Conservation (phyloP, 1,140 invertebrate species). For the Calephelis nemesis region DNA sequence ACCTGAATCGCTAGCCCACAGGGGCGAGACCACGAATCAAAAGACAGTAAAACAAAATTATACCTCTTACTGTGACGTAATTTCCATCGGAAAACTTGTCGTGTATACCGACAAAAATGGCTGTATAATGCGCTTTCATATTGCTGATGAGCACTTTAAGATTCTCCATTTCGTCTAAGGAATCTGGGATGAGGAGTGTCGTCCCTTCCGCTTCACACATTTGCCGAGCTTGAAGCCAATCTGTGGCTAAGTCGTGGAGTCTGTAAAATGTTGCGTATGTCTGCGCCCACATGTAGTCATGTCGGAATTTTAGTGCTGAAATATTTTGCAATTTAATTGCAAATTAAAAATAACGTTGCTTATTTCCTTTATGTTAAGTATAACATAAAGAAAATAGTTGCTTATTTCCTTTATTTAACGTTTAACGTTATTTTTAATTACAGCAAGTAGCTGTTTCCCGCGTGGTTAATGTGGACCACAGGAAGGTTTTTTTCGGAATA, state of each 20-base stretch:
- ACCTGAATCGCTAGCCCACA: too few relatives aligned
- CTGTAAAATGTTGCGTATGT: slow-evolving; percentile 51
- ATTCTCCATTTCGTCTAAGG: slow-evolving; percentile 57
- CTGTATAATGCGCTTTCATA: slow-evolving; percentile 56
- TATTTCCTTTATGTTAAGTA: too few relatives aligned
- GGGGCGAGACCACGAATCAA: too few relatives aligned
- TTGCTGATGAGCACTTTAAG: slow-evolving; percentile 57
- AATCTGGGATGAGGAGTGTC: slow-evolving; percentile 46
- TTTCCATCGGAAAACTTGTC: slow-evolving; percentile 51
- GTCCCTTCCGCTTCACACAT: slow-evolving; percentile 59
- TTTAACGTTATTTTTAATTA: too few relatives aligned
- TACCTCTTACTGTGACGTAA: slow-evolving; percentile 54
- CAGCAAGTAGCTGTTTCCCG: too few relatives aligned
- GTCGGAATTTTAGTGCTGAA: slow-evolving; percentile 54
- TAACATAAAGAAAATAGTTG: too few relatives aligned
- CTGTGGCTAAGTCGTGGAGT: slow-evolving; percentile 51
- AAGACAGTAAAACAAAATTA: background rate
- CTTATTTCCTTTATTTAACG: too few relatives aligned
- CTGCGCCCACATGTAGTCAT: slow-evolving; percentile 60
- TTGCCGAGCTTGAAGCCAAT: slow-evolving; percentile 52
- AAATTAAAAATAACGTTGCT: too few relatives aligned
- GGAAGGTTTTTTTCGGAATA: too few relatives aligned
- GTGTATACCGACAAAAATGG: slow-evolving; percentile 56
- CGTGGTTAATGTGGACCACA: too few relatives aligned
- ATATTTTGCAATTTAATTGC: background rate